Evolutionary conservation across 2,888 invertebrate genomes (phyloP).

Genomic region (Achlya flavicornis): DNA sequence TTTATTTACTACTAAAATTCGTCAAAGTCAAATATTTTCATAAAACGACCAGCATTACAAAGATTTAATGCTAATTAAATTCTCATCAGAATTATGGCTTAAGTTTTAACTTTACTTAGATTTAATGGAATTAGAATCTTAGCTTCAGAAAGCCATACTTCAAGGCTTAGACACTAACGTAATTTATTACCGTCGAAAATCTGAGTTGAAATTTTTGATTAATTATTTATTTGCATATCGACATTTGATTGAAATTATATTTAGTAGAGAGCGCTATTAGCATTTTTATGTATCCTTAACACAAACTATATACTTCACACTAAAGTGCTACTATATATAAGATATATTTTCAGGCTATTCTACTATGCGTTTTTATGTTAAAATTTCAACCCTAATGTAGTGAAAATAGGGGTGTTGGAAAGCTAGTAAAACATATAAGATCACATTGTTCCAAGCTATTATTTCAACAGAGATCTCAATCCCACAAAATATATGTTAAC

Average conservation of each 20-base stretch:
- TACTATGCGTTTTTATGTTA: no score
- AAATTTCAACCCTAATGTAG: no score
- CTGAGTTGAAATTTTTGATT: not conserved
- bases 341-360: no score
- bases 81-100: constrained; percentile 4
- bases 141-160: not conserved
- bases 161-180: not conserved
- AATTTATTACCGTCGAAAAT: not conserved
- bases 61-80: not conserved
- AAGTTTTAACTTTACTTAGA: not conserved
- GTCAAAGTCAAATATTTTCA: not conserved
- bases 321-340: no score
- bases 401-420: no score
- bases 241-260: no score
- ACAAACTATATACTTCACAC: no score
- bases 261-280: no score
- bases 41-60: not conserved
- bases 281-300: no score
- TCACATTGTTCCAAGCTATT: not conserved
- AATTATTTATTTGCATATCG: not conserved
- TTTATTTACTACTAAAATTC: not conserved
- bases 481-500: not conserved
- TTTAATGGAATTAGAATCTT: not conserved
- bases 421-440: not conserved
- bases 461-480: not conserved